Conservation (phyloP, 2,797 vertebrate species). For the Eulemur albifrons region DNA sequence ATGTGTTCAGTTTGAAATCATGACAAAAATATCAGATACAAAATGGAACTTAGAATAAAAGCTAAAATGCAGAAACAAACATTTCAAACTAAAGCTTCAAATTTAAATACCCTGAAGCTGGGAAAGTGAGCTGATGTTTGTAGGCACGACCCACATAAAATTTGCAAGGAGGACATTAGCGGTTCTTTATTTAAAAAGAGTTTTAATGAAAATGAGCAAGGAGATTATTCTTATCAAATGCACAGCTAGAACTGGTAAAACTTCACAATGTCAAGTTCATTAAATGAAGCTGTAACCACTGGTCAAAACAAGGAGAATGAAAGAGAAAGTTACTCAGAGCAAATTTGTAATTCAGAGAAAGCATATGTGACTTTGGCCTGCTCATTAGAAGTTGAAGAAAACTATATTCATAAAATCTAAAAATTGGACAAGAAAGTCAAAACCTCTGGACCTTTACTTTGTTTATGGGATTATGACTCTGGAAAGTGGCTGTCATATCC, state of each 20-base stretch:
- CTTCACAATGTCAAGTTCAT: not conserved
- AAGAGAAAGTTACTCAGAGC: slow-evolving; percentile 33
- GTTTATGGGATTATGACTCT: slow-evolving; percentile 59
- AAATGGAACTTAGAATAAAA: slow-evolving; percentile 2
- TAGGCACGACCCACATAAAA: not conserved
- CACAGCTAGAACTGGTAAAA: not conserved
- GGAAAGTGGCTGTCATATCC: slow-evolving; percentile 60
- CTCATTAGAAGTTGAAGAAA: slow-evolving; percentile 19
- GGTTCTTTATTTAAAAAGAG: slow-evolving; percentile 19
- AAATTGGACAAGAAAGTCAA: slow-evolving; percentile 35
- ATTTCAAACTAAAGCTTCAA: not conserved
- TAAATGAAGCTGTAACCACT: not conserved
- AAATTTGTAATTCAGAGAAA: slow-evolving; percentile 26
- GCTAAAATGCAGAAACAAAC: not conserved
- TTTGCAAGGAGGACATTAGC: not conserved
- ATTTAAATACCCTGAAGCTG: not conserved
- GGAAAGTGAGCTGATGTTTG: not conserved
- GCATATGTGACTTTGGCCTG: not conserved
- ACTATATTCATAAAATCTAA: slow-evolving; percentile 54
- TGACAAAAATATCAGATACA: not conserved
- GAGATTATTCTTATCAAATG: not conserved
- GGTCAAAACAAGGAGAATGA: slow-evolving; percentile 24
- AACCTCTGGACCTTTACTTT: slow-evolving; percentile 41
- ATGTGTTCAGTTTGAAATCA: not conserved
- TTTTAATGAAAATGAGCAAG: slow-evolving; percentile 12